A percentile compares a stretch with the other conserved stretches of the same genome.
Evolutionary conservation across 1,140 invertebrate genomes (phyloP).

Genomic region (Euura saliciscinereae): DNA sequence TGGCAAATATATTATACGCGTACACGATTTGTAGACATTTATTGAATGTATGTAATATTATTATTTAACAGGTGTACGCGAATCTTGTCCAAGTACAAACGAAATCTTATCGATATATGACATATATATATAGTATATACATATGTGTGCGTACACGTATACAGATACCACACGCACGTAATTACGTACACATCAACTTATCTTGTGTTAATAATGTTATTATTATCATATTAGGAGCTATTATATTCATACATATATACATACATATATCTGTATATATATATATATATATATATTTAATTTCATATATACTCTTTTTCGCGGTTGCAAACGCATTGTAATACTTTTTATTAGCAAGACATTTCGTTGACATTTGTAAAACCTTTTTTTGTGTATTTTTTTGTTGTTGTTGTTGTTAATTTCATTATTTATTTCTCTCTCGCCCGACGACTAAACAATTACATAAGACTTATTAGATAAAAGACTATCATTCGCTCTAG

Average conservation of each 20-base stretch:
- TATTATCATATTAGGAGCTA: not conserved
- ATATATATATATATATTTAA: conserved; percentile 10
- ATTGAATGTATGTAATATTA: not conserved
- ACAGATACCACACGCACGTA: not conserved
- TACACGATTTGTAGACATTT: not conserved
- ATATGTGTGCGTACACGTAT: not conserved
- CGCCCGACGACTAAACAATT: conserved; percentile 5
- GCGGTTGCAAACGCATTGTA: conserved; percentile 39
- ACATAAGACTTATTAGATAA: conserved; percentile 6
- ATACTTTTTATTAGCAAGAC: conserved; percentile 36
- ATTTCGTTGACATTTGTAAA: conserved; percentile 27
- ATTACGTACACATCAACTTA: not conserved
- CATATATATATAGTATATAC: not conserved
- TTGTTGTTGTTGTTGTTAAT: conserved; percentile 12
- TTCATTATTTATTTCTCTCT: conserved; percentile 11
- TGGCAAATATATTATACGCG: not conserved
- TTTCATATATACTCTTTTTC: conserved; percentile 31
- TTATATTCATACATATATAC: not conserved
- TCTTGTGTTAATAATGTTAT: not conserved
- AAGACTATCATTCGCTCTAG: not conserved
- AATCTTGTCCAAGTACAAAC: not conserved
- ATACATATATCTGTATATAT: conserved; percentile 11
- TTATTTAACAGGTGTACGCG: not conserved
- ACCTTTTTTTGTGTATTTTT: conserved; percentile 22
- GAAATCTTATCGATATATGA: not conserved